Evolutionary conservation across 2,113 vertebrate species (phyloP), one percentile per base, ranked within the genome.

Genomic region (Upupa epops): DNA sequence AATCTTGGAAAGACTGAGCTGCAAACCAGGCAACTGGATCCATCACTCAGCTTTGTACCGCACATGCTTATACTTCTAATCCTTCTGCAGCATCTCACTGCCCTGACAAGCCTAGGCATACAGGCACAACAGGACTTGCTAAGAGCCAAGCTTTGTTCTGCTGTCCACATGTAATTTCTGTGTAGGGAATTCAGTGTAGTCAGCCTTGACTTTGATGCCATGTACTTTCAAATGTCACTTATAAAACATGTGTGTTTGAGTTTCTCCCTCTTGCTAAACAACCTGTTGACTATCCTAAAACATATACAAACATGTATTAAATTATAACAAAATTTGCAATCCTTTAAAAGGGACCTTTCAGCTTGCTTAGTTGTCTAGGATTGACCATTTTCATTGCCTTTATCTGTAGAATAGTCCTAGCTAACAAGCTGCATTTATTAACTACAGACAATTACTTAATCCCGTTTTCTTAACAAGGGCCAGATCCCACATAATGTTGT

Each of bases 71-170:
- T 3, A 42, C 49, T 16, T 58, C 71, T 22, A 66, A 60, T 18
- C 15, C 15, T 45, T 11, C 8, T 2, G 7, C 28, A 34, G 25
- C 3, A 18, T 65, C 59, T 48, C 3, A 13, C 70, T 45, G 70
- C 49, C 70, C 31, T 36, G 83, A 32, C 18, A 46, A 52, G 79
- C 19, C 4, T 7, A 64, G 49, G 34, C 14, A 4, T 11, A 31
- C 4, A 0, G 3, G 6, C 4, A 51, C 3, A 5, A 55, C 0
- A 2, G 9, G 55, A 17, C 17, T 1, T 28, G 74, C 59, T 48
- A 42, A 31, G 19, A 68, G 59, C 42, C 59, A 54, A 59, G 48
- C 59, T 69, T 31, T 59, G 69, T 49, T 58, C 19, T n/a, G 37
- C 59, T 25, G 15, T 14, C 15, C 24, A 2, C 11, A 10, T 2